phyloP scores from a whole-genome alignment of 2,797 vertebrate species.

The Phrynocephalus forsythii region DNA sequence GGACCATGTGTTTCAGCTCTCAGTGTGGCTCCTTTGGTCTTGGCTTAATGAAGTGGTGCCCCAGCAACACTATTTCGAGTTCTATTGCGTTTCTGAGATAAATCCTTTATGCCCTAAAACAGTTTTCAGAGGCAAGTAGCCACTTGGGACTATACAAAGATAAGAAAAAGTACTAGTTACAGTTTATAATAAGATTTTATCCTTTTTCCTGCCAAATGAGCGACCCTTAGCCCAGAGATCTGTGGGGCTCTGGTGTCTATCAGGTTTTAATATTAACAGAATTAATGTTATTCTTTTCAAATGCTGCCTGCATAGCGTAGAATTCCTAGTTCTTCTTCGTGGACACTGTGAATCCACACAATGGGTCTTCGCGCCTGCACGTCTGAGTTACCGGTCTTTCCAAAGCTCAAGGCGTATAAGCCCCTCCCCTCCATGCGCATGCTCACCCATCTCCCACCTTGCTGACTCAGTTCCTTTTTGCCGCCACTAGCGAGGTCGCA shows the following conservation, averaged over 20 bases:
- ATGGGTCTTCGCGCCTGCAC: too few species aligned
- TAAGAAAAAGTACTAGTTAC: not conserved
- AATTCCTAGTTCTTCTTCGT: not conserved
- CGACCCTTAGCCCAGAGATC: not conserved
- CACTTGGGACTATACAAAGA: not conserved
- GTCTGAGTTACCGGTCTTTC: too few species aligned
- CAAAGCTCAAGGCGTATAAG: too few species aligned
- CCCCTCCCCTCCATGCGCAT: too few species aligned
- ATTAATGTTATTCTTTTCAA: not conserved
- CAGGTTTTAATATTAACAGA: not conserved
- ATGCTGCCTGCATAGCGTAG: not conserved
- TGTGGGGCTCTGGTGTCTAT: too few species aligned
- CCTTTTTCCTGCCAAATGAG: not conserved
- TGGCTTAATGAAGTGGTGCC: not conserved
- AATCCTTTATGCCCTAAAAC: not conserved
- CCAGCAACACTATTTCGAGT: not conserved
- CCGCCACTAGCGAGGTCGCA: too few species aligned
- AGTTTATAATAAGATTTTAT: not conserved
- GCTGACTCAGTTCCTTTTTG: too few species aligned
- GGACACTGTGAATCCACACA: too few species aligned
- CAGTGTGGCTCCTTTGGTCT: not conserved
- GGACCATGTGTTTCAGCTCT: not conserved
- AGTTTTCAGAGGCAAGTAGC: not conserved
- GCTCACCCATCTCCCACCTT: too few species aligned
- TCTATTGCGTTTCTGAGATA: not conserved